Base-by-base conservation (phyloP, 92 coral and sea anemone genomes). In the Virgularia gustaviana region DNA sequence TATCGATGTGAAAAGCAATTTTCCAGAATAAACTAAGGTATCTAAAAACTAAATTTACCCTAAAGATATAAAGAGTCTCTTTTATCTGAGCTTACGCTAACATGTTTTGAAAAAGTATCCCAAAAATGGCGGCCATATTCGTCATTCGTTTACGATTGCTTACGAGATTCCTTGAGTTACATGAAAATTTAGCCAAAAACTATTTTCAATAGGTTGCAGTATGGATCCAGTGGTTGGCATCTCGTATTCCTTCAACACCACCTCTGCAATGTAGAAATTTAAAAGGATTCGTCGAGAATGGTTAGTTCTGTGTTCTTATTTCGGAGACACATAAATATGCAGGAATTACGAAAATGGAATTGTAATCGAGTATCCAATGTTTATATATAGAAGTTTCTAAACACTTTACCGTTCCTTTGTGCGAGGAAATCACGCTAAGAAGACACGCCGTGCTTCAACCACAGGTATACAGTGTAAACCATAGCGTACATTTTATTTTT, bases 381-480 rank as follows among this genome's bases (percentile, higher is more conserved):
- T 8, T 47, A 44, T 63, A 33, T 67, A 16, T 64, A 92, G 98
- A 90, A 42, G 57, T 89, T 29, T 85, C 85, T 28, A 79, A 76
- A 23, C 81, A 75, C 73, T 92, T 89, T 45, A 79, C 78, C 20
- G 66, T 71, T 16, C 61, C 92, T 12, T 38, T 86, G 2, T 77
- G 84, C 30, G 98, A 92, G 18, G 98, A 92, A 62, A 45, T 89
- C 13, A 75, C 79, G 16, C 53, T 81, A 18, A 79, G 98, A 63
- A 92, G 77, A 68, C 83, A 85, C 67, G 88, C 87, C 16, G 32
- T 77, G 30, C 84, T 92, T 11, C 83, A 79, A 36, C 90, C 90
- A 36, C 98, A 92, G 98, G 98, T 90, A 49, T 34, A 68, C 10
- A 20, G 15, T 31, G 12, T 18, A 0, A 62, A 37, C 2, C 36